Evolutionary conservation across 2,113 vertebrate species (phyloP).

Genomic region (Elephantulus edwardii): DNA sequence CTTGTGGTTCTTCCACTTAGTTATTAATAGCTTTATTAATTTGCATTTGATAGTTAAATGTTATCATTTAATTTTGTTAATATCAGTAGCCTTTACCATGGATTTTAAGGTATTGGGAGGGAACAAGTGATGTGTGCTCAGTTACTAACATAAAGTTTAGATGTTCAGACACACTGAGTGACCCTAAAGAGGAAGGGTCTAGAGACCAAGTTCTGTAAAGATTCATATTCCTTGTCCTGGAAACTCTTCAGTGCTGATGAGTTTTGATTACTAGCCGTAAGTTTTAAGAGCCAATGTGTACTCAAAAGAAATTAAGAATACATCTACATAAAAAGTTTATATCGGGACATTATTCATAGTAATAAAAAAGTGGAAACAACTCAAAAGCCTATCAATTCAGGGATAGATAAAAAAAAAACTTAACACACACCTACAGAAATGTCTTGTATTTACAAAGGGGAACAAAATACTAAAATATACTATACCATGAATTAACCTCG

Average conservation of each 20-base stretch:
- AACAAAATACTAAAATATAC: no score
- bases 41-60: background rate
- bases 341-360: background rate
- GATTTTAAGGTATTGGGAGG: background rate
- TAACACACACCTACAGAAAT: background rate
- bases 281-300: background rate
- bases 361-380: background rate
- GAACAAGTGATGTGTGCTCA: background rate
- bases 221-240: background rate
- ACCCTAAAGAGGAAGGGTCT: background rate
- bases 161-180: background rate
- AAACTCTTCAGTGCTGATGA: no score
- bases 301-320: conserved; percentile 1
- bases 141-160: background rate
- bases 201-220: background rate
- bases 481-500: no score
- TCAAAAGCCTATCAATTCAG: background rate
- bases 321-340: background rate
- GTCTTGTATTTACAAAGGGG: no score
- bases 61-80: background rate
- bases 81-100: background rate
- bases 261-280: background rate
- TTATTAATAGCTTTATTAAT: background rate
- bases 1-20: background rate
- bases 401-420: background rate